Percentiles rank a stretch among this genome's conserved stretches.
These are phyloP conservation scores for Augiades crinisus DNA, from an alignment of 2,888 invertebrate species.

Conservation along the genomic window DNA sequence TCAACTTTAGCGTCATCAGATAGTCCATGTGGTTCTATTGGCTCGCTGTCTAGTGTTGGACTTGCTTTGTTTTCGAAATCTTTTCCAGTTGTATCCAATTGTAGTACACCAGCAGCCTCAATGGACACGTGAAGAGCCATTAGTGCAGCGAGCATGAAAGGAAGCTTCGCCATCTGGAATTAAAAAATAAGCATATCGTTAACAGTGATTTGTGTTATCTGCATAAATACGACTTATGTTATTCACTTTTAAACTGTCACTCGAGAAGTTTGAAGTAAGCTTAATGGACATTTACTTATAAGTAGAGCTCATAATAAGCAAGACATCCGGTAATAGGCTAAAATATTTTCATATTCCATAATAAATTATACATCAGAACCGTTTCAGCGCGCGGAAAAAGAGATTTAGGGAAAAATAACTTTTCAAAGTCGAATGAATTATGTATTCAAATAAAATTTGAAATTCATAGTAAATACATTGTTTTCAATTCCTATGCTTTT, in stretches of 20 bases:
- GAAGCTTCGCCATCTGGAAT: conserved; percentile 61
- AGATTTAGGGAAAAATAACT: conserved; percentile 50
- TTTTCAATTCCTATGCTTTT: no score
- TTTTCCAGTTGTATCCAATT: conserved; percentile 38
- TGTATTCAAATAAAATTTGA: conserved; percentile 56
- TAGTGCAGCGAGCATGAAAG: conserved; percentile 41
- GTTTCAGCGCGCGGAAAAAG: conserved; percentile 36
- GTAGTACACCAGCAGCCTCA: conserved; percentile 43
- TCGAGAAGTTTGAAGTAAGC: no score
- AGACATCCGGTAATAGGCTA: not conserved
- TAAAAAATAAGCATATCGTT: no score
- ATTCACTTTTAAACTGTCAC: no score
- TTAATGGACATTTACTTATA: no score
- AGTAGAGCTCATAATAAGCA: not conserved
- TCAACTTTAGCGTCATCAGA: conserved; percentile 33
- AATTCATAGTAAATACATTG: conserved; percentile 56
- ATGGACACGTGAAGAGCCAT: conserved; percentile 47
- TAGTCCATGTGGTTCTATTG: conserved; percentile 34
- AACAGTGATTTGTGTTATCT: no score
- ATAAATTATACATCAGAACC: conserved; percentile 42
- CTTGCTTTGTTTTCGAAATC: conserved; percentile 28
- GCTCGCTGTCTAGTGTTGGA: conserved; percentile 38
- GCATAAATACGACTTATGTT: no score
- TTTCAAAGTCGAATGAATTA: conserved; percentile 51
- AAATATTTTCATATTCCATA: conserved; percentile 13